These are phyloP conservation scores for Neoarius graeffei DNA, from an alignment of 2,113 vertebrate species.

Conservation along the genomic window DNA sequence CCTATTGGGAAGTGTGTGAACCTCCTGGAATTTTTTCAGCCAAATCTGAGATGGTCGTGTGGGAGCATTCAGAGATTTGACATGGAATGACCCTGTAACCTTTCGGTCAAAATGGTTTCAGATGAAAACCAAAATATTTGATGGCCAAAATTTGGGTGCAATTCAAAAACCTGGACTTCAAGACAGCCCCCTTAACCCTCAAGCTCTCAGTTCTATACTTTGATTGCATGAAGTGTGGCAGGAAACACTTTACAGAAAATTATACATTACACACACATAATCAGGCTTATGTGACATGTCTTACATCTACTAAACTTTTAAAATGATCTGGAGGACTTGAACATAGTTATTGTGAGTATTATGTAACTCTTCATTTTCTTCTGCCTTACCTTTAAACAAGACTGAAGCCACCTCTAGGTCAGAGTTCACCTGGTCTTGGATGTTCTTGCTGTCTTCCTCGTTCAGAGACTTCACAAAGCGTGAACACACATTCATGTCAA, in stretches of 20 bases:
- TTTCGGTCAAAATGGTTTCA: not conserved
- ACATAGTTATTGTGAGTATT: not conserved
- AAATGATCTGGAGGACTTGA: not conserved
- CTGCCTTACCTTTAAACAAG: conserved; percentile 89
- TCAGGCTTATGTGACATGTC: not conserved
- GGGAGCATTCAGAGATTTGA: no score
- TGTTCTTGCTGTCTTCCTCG: conserved; percentile 98
- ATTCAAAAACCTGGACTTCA: not conserved
- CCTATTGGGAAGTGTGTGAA: no score
- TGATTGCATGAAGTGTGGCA: not conserved
- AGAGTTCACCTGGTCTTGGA: conserved; percentile 99
- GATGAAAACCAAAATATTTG: not conserved
- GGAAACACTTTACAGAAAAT: not conserved
- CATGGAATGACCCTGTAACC: no score
- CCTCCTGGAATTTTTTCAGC: no score
- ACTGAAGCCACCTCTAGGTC: conserved; percentile 98
- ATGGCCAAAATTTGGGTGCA: not conserved
- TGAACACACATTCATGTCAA: conserved; percentile 99
- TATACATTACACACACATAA: no score
- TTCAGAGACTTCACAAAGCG: conserved; percentile 98
- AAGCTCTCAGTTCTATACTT: not conserved
- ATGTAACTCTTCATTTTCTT: not conserved
- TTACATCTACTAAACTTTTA: not conserved
- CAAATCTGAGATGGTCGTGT: no score
- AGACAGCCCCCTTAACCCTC: not conserved